These are phyloP conservation scores for Scleropages formosus DNA, from an alignment of 2,797 vertebrate species.

Conservation along the genomic window DNA sequence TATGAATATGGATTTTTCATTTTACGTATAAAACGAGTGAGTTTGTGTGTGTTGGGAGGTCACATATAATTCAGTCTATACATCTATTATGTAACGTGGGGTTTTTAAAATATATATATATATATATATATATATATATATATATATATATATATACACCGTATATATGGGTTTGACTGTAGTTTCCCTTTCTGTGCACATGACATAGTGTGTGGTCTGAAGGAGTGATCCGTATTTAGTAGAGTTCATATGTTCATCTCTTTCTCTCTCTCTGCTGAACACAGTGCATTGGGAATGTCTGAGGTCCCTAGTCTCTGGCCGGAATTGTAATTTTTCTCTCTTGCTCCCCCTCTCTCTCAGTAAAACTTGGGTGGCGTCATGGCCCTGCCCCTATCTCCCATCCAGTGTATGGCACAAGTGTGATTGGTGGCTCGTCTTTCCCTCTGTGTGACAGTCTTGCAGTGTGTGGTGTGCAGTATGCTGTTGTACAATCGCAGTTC, in stretches of 20 bases:
- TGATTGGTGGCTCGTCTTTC: slow-evolving; percentile 57
- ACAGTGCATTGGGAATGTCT: slow-evolving; percentile 45
- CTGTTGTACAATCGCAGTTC: slow-evolving; percentile 60
- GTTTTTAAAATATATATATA: slow-evolving; percentile 45
- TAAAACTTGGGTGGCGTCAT: slow-evolving; percentile 6
- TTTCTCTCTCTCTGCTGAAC: slow-evolving; percentile 50
- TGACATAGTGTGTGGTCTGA: slow-evolving; percentile 51
- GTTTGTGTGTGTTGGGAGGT: slow-evolving; percentile 22
- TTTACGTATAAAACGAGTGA: slow-evolving; percentile 33
- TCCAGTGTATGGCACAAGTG: slow-evolving; percentile 60
- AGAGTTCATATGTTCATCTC: slow-evolving; percentile 59
- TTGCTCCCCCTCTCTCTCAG: slow-evolving; percentile 33
- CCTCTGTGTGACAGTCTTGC: slow-evolving; percentile 32
- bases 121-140: neutral
- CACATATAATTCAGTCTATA: slow-evolving; percentile 38
- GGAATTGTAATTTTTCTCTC: slow-evolving; percentile 60
- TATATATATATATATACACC: too few relatives aligned
- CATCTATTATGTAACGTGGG: slow-evolving; percentile 44
- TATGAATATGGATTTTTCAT: neutral
- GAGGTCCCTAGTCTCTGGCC: slow-evolving; percentile 42
- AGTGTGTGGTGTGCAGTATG: slow-evolving; percentile 36
- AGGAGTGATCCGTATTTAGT: slow-evolving; percentile 23
- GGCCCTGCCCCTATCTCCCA: slow-evolving; percentile 35
- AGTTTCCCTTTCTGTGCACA: slow-evolving; percentile 38
- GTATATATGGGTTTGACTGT: slow-evolving; percentile 30